Evolutionary conservation across 1,140 invertebrate genomes (phyloP), one percentile per base, ranked within the genome.

Genomic region (Caenorhabditis briggsae): DNA sequence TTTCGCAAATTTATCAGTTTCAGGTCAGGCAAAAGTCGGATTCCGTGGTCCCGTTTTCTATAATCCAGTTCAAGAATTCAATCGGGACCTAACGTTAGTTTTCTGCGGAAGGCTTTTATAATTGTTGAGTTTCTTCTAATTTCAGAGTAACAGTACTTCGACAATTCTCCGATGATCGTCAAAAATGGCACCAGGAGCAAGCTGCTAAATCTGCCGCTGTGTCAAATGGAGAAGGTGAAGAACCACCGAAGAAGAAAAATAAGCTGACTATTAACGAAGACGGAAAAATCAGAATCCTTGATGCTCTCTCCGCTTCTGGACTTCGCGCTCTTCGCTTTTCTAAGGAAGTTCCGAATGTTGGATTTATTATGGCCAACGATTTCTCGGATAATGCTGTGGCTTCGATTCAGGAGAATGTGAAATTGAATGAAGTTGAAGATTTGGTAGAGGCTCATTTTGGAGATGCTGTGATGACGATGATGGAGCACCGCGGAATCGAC

Each of bases 261-360:
- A 91, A 87, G 59, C 23, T 88, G 14, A 41, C 48, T 12, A 74
- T 78, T 5, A 82, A 50, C 20, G 82, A 86, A 70, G 70, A 88
- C 18, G 87, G 61, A 11, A 86, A 56, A 46, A 82, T 92, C 59
- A 83, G 85, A 56, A 95, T 99, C 88, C 93, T 99, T 74, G 98
- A 99, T 94, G 98, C 97, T 5, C 93, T 99, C 59, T 96, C 97
- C 56, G 98, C 98, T 11, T 96, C 96, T 85, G 98, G 98, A 0
- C 93, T 99, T 16, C 93, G 98, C 55, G 98, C 97, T 59, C 96
- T 99, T 89, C 94, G 98, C 33, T 99, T 99, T 94, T 97, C 97
- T 0, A 95, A 97, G 92, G 98, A 99, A 95, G 86, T 87, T 78
- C 86, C 23, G 94, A 95, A 3, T 95, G 95, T 98, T 0, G 95